Conservation (phyloP, 2,797 vertebrate species). For the Diceros bicornis region DNA sequence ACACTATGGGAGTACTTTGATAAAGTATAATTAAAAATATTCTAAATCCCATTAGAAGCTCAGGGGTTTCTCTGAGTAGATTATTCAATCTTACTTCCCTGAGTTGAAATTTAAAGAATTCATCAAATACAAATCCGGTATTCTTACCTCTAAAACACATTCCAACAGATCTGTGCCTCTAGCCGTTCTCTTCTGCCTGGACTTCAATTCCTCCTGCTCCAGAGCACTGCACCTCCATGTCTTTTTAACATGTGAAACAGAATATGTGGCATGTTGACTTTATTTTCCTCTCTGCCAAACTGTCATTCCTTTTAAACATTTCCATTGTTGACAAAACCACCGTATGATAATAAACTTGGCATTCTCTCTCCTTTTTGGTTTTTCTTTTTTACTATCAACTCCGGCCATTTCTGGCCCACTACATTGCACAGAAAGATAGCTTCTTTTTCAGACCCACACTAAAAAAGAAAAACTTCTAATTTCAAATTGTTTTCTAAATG, state of each 20-base stretch:
- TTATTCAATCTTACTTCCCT: neutral
- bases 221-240: no score
- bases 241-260: neutral
- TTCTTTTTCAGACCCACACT: neutral
- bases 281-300: neutral
- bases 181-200: neutral
- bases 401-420: neutral
- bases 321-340: neutral
- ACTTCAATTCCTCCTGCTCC: neutral
- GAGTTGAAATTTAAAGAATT: conserved; percentile 6
- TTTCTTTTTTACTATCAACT: neutral
- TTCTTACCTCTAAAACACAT: neutral
- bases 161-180: neutral
- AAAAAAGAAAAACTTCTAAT: neutral
- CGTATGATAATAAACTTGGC: neutral
- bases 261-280: neutral
- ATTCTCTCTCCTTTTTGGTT: neutral
- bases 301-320: neutral
- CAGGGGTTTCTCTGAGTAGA: neutral
- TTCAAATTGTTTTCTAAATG: neutral
- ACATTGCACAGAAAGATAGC: neutral
- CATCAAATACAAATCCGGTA: neutral
- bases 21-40: neutral
- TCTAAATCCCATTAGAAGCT: neutral
- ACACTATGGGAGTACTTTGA: neutral